phyloP scores from a whole-genome alignment of 2,797 vertebrate species.

The Tinamus major region DNA sequence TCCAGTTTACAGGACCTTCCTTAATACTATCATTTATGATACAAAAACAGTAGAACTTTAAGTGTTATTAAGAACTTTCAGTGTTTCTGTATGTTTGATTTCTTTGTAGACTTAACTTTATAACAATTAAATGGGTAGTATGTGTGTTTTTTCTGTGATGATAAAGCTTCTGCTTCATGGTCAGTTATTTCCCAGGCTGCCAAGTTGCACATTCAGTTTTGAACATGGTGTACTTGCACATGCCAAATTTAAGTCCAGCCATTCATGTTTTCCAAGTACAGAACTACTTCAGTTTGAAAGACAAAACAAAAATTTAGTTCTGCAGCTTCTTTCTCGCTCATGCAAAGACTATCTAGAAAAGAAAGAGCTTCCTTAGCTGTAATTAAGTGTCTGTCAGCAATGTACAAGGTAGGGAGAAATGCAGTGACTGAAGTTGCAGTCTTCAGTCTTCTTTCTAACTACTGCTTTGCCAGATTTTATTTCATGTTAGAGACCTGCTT shows the following conservation, averaged over 20 bases:
- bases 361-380: not conserved
- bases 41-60: not conserved
- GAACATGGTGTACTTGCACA: not conserved
- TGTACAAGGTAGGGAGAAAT: not conserved
- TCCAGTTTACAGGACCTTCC: not conserved
- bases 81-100: not conserved
- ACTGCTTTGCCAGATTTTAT: not conserved
- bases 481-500: not conserved
- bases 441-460: not conserved
- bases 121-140: not conserved
- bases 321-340: not conserved
- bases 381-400: not conserved
- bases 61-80: not conserved
- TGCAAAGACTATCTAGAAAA: not conserved
- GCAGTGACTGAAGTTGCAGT: not conserved
- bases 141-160: not conserved
- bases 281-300: slow-evolving; percentile 50
- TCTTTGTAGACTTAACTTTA: not conserved
- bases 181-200: not conserved
- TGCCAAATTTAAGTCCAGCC: slow-evolving; percentile 8
- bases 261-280: slow-evolving; percentile 49
- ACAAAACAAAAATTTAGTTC: not conserved
- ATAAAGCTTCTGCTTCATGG: not conserved
- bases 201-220: not conserved
- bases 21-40: not conserved